Base-by-base conservation (phyloP, 2,113 vertebrate genomes). In the Strix uralensis region DNA sequence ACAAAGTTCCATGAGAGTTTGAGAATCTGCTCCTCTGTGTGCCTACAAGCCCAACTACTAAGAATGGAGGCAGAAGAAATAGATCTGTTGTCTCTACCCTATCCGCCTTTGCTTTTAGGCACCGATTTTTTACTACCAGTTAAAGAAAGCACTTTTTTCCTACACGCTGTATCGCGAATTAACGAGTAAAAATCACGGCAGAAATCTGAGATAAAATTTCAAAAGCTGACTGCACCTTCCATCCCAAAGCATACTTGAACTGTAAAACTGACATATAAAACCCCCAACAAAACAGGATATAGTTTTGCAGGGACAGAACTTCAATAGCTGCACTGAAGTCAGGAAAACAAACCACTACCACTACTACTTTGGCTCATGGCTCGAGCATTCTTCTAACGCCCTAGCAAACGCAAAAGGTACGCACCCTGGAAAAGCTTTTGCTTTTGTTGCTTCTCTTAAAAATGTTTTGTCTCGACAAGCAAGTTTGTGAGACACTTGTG, bases 81-180 rank as follows among this genome's bases (percentile, higher is more conserved):
- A 46, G 10, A 57, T 17, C 65, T 78, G 19, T 4, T 40, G 29
- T 27, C 51, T 40, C 42, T 47, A 40, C 21, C 5, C 47, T 44
- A 54, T 5, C n/a, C 36, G 32, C 13, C 42, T 84, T 73, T 74
- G 47, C 25, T 71, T 88, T 57, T 51, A 42, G 26, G 32, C 20
- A 57, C 15, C 1, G 1, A 9, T 40, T 62, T 83, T 61, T 59
- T 26, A 80, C 9, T 17, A 23, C 10, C 18, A 15, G 11, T 10
- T 55, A 51, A 71, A 44, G 16, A 55, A 80, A 66, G 14, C 12
- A 12, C 17, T 14, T 29, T n/a, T 21, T 63, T 17, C 19, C 73
- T 46, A 75, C 6, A 10, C 0, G 7, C 23, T 58, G 5, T 5
- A 61, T 20, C 0, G 3, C 5, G 7, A 63, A 34, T 46, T 74